Conservation (phyloP, 2,113 vertebrate genomes). For the Channa argus region DNA sequence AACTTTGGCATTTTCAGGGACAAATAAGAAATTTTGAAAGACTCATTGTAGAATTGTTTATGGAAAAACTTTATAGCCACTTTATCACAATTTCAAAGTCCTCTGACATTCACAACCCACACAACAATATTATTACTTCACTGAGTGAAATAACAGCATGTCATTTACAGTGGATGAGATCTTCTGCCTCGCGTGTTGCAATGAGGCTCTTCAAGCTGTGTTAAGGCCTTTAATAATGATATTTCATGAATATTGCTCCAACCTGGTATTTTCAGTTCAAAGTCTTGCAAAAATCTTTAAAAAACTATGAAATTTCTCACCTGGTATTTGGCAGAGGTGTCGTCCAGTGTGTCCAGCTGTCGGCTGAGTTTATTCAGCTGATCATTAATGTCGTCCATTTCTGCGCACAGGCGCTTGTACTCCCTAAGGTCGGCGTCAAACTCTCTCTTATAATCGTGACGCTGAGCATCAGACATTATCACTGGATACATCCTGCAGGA, state of each 20-base stretch:
- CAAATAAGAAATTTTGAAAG: not conserved
- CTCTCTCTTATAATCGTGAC: constrained; percentile 88
- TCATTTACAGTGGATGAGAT: too few relatives aligned
- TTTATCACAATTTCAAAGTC: too few relatives aligned
- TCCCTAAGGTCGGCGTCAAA: constrained; percentile 85
- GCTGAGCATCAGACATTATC: constrained; percentile 79
- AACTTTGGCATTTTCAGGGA: not conserved
- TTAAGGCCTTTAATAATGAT: too few relatives aligned
- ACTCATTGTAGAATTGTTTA: too few relatives aligned
- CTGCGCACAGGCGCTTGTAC: constrained; percentile 87
- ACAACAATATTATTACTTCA: not conserved
- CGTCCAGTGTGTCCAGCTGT: constrained; percentile 84
- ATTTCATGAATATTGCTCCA: too few relatives aligned
- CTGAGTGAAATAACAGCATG: not conserved
- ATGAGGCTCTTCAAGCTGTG: too few relatives aligned
- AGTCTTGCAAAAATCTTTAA: too few relatives aligned
- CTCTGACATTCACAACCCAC: too few relatives aligned
- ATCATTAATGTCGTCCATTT: constrained; percentile 89
- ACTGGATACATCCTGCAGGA: constrained; percentile 84
- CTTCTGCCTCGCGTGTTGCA: too few relatives aligned
- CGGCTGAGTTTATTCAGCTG: constrained; percentile 86
- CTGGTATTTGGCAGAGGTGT: constrained; percentile 85
- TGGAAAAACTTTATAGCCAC: too few relatives aligned
- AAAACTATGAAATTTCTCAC: constrained; percentile 60
- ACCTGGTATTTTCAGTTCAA: too few relatives aligned